phyloP scores from a whole-genome alignment of 2,888 invertebrate genomes.

The Drosophila neonasuta region DNA sequence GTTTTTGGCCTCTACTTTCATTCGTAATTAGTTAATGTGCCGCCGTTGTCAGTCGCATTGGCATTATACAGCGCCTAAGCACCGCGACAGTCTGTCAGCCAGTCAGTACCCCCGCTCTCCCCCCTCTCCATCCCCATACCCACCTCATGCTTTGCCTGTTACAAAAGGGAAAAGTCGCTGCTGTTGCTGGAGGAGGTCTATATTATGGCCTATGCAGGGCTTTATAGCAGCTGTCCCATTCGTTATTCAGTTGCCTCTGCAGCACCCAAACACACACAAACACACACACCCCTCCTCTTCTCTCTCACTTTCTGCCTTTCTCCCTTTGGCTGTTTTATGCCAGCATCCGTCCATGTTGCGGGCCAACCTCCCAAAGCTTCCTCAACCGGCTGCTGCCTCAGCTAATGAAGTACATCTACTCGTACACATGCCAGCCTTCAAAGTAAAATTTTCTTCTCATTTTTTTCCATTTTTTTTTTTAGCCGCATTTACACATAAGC shows the following conservation, averaged over 20 bases:
- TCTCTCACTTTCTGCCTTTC: too few relatives aligned
- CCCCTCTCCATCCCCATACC: too few relatives aligned
- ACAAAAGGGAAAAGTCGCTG: constrained; percentile 21
- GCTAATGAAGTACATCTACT: constrained; percentile 68
- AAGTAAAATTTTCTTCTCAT: constrained; percentile 45
- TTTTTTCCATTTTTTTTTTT: constrained; percentile 37
- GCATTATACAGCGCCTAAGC: constrained; percentile 37
- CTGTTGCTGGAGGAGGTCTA: constrained; percentile 7
- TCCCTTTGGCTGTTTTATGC: too few relatives aligned
- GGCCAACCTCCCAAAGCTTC: background rate
- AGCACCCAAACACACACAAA: background rate
- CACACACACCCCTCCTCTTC: background rate
- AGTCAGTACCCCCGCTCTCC: background rate
- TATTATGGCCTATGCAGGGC: constrained; percentile 25
- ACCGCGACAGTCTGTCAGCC: constrained; percentile 24
- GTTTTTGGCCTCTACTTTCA: constrained; percentile 25
- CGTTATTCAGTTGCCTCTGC: constrained; percentile 30
- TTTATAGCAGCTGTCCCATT: constrained; percentile 44
- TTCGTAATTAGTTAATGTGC: constrained; percentile 73
- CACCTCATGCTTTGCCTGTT: background rate
- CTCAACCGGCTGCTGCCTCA: constrained; percentile 49
- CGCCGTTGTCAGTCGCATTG: constrained; percentile 54
- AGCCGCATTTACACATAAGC: constrained; percentile 53
- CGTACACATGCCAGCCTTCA: constrained; percentile 56
- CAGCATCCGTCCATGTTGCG: background rate